These are phyloP conservation scores for Nesogale talazaci DNA, from an alignment of 2,113 vertebrate genomes.

Conservation along the genomic window DNA sequence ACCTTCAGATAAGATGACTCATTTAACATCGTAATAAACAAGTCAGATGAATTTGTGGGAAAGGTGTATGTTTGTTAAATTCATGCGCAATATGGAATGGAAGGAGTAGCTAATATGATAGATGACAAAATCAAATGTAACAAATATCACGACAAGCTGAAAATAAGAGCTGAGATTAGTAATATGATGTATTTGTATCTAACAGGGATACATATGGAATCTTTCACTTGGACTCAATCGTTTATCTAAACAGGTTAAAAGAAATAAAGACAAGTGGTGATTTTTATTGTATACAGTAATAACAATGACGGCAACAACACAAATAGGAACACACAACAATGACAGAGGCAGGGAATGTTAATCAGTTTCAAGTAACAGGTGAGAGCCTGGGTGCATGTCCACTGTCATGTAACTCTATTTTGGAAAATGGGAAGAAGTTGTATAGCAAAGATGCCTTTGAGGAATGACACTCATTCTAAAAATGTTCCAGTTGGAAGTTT, in stretches of 20 bases:
- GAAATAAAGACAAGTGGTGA: neutral
- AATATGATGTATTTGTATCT: conserved; percentile 25
- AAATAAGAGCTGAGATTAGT: conserved; percentile 44
- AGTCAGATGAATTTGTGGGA: conserved; percentile 21
- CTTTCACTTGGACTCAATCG: conserved; percentile 11
- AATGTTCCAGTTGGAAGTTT: conserved; percentile 40
- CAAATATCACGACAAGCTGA: conserved; percentile 27
- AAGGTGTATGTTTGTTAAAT: conserved; percentile 40
- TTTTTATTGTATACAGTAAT: conserved; percentile 10
- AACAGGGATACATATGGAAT: neutral
- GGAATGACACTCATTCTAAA: conserved; percentile 49
- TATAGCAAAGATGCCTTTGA: conserved; percentile 18
- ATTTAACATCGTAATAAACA: conserved; percentile 26
- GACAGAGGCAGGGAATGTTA: conserved; percentile 39
- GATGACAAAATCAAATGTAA: conserved; percentile 35
- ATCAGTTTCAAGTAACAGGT: conserved; percentile 2
- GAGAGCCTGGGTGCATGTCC: conserved; percentile 23
- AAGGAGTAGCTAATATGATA: conserved; percentile 32
- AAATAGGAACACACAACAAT: too few species aligned
- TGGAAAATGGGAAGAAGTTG: conserved; percentile 61
- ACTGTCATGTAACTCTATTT: conserved; percentile 49
- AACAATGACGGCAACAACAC: neutral
- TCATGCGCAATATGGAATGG: neutral
- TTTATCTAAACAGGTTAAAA: neutral
- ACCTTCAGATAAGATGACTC: conserved; percentile 14